These are phyloP conservation scores for Diabrotica undecimpunctata DNA, from an alignment of 1,140 invertebrate species.

Conservation along the genomic window DNA sequence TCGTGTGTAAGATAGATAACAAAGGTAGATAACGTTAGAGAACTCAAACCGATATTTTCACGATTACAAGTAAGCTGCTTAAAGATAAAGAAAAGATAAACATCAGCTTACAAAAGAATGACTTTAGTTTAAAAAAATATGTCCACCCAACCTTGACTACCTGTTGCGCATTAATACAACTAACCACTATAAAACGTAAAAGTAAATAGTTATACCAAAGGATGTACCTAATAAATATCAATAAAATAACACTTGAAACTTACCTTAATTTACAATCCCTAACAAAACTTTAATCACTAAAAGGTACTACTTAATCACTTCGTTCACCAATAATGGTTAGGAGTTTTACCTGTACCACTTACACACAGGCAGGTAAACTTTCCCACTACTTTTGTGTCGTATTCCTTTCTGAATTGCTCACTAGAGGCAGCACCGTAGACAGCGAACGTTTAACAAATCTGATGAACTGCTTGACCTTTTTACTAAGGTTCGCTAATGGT, in stretches of 20 bases:
- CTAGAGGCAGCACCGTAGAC: conserved; percentile 6
- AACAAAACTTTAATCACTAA: conserved; percentile 6
- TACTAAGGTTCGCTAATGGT: background rate
- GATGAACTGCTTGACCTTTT: conserved; percentile 9
- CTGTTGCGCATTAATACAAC: background rate
- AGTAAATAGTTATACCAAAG: background rate
- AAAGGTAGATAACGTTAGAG: too few relatives aligned
- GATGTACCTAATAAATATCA: background rate
- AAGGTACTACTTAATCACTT: background rate
- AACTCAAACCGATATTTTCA: too few relatives aligned
- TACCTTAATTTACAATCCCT: conserved; percentile 2
- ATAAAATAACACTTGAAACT: background rate
- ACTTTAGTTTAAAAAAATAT: too few relatives aligned
- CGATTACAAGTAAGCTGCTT: too few relatives aligned
- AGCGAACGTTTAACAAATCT: background rate
- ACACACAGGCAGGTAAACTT: conserved; percentile 2
- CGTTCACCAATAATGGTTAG: conserved; percentile 8
- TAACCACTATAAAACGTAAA: background rate
- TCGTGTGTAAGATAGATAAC: too few relatives aligned
- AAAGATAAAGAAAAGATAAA: too few relatives aligned
- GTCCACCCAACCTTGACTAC: conserved; percentile 5
- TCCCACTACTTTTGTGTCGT: conserved; percentile 6
- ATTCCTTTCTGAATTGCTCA: conserved; percentile 4
- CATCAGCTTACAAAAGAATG: too few relatives aligned
- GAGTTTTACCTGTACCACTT: conserved; percentile 8